Base-by-base conservation (phyloP, 2,797 vertebrate species). In the Enteromius treurensis region DNA sequence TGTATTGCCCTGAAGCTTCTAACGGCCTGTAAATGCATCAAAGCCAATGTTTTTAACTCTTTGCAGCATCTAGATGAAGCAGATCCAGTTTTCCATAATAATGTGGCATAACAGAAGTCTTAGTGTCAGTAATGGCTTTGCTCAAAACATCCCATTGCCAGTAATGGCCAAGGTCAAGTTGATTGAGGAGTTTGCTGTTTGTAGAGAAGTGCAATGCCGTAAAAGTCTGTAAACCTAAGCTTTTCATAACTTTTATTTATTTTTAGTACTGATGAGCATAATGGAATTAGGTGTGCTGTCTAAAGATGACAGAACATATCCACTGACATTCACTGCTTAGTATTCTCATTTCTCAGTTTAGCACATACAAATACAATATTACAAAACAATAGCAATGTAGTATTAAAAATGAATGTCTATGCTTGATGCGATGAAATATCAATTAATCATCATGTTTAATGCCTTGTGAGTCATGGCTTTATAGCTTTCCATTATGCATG, bases 371-470 rank as follows among this genome's bases (percentile, higher is more conserved):
- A 26, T 26, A 26, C 64, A 37, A 13, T 62, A 26, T 53, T 51
- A 58, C 34, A 42, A 9, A 1, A 19, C 34, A 68, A 55, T 83
- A 80, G 40, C 40, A 83, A 67, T 62, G 26, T 2, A 29, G 23
- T 32, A 69, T 70, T 29, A 21, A 75, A 67, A 77, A 69, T 62
- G 0, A 15, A 9, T 40, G 34, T 47, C 5, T 19, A 6, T 78
- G 32, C 64, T 80, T 76, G 62, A 55, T 55, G 5, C 80, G 23
- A 81, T 60, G 19, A 83, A 79, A 65, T 47, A 15, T 67, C 81
- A 71, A 70, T 81, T 40, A 78, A 68, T 23, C 40, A 5, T 83
- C 60, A 68, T 51, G 37, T 64, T 81, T 71, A 77, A 68, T 49
- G 58, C 19, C 5, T 7, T 5, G 2, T 64, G 26, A 64, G 60